Evolutionary conservation across 2,113 vertebrate species (phyloP).

Genomic region (Clarias macrocephalus): DNA sequence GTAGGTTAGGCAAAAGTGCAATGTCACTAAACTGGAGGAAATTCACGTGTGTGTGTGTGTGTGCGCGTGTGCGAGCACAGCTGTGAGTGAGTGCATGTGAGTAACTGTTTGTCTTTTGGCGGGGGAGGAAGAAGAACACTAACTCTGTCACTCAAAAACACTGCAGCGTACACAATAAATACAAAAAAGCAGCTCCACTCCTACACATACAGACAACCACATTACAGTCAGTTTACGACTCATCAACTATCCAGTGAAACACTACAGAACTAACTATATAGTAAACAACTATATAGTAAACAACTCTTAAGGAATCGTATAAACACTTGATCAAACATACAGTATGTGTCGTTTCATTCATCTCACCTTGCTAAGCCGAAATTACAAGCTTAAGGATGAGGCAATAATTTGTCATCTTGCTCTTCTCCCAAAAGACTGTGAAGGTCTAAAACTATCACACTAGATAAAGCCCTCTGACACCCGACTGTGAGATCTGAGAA

Average conservation of each 20-base stretch:
- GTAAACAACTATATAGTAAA: not conserved
- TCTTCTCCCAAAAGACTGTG: not conserved
- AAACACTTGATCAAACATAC: not conserved
- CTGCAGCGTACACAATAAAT: slow-evolving; percentile 14
- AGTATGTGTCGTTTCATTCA: not conserved
- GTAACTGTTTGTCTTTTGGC: not conserved
- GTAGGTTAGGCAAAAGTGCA: slow-evolving; percentile 15
- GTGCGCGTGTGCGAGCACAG: not conserved
- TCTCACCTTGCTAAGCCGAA: not conserved
- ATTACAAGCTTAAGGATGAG: slow-evolving; percentile 3
- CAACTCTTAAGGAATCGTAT: not conserved
- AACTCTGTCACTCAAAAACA: slow-evolving; percentile 25
- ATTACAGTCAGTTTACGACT: not conserved
- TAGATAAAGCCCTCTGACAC: slow-evolving; percentile 10
- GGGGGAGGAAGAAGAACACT: slow-evolving; percentile 25
- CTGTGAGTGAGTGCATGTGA: not conserved
- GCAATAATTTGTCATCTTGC: slow-evolving; percentile 23
- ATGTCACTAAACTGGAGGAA: not conserved
- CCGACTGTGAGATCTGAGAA: slow-evolving; percentile 1
- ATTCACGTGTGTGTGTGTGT: not conserved
- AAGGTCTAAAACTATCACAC: slow-evolving; percentile 15
- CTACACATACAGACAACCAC: not conserved
- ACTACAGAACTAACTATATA: not conserved
- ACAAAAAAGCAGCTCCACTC: not conserved
- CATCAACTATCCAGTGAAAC: not conserved